A percentile compares a stretch with the other conserved stretches of the same genome.
Evolutionary conservation across 2,113 vertebrate species (phyloP).

Genomic region (Pterocles orientalis): DNA sequence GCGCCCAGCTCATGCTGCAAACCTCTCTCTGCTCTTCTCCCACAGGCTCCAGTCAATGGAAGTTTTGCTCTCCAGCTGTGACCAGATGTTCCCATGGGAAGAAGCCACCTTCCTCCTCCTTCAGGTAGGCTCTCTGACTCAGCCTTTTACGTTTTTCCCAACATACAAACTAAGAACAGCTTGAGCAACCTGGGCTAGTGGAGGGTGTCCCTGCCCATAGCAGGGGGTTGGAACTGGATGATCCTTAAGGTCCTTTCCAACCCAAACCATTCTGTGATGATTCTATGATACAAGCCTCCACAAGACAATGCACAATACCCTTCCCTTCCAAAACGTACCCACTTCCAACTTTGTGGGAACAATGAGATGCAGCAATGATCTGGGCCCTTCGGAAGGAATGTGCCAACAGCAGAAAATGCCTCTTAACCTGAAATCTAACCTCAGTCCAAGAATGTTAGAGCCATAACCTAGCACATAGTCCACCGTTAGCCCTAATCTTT

Average conservation of each 20-base stretch:
- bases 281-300: not conserved
- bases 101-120: not conserved
- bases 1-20: not conserved
- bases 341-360: not conserved
- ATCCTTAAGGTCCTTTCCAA: no score
- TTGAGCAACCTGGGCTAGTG: no score
- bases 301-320: not conserved
- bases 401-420: not conserved
- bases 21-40: not conserved
- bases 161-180: not conserved
- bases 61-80: not conserved
- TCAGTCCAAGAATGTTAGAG: not conserved
- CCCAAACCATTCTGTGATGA: no score
- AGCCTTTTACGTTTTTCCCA: not conserved
- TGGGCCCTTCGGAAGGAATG: not conserved
- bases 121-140: not conserved
- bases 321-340: not conserved
- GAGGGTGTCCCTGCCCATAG: no score
- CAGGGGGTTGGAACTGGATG: no score
- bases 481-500: not conserved
- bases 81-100: not conserved
- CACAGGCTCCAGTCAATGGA: not conserved
- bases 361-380: not conserved
- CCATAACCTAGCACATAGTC: not conserved
- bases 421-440: not conserved